phyloP scores from a whole-genome alignment of 2,797 vertebrate species.

The Craterocephalus amniculus region DNA sequence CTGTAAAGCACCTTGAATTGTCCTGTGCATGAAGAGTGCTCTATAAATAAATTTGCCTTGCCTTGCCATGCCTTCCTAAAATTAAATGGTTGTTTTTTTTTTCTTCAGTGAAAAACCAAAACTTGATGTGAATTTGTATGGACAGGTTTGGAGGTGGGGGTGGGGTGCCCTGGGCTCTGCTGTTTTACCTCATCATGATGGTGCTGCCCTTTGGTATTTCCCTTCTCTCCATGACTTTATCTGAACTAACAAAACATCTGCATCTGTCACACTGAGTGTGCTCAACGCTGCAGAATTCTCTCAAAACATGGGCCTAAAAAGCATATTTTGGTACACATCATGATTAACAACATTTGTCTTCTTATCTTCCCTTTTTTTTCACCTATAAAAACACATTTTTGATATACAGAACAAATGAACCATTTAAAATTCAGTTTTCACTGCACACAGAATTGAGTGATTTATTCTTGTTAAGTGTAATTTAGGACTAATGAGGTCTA shows the following conservation, averaged over 20 bases:
- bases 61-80: too few relatives aligned
- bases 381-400: neutral
- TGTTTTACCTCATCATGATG: neutral
- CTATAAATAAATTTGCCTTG: too few relatives aligned
- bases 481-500: neutral
- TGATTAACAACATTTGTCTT: neutral
- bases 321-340: neutral
- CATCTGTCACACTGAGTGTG: neutral
- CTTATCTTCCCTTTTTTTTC: neutral
- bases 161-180: neutral
- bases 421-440: neutral
- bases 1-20: too few relatives aligned
- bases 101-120: neutral
- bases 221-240: neutral
- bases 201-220: constrained; percentile 7
- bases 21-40: too few relatives aligned
- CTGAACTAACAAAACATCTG: neutral
- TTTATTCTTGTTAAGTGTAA: neutral
- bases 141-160: neutral
- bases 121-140: neutral
- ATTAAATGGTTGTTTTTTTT: too few relatives aligned
- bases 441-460: neutral
- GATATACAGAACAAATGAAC: neutral
- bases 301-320: neutral
- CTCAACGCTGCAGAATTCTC: neutral